phyloP scores from a whole-genome alignment of 2,888 invertebrate genomes.

The Rhagium mordax region DNA sequence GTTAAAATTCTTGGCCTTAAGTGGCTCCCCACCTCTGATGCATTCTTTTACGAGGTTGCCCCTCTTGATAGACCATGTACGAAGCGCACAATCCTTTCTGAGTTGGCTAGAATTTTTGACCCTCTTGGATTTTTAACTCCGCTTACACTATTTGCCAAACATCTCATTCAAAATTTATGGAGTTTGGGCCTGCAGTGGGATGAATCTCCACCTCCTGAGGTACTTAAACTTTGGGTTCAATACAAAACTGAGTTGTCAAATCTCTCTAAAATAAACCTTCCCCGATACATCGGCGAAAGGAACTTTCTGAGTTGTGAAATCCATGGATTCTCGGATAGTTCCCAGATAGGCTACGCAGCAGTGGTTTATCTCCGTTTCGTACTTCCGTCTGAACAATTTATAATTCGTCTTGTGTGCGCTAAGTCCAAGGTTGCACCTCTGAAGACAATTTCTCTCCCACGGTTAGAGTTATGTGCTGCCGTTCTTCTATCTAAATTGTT shows the following conservation, averaged over 20 bases:
- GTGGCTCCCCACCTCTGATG: conserved; percentile 10
- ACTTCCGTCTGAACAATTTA: no score
- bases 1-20: conserved; percentile 14
- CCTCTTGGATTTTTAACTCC: conserved; percentile 10
- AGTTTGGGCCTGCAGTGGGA: conserved; percentile 16
- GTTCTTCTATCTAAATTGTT: conserved; percentile 36
- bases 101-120: conserved; percentile 12
- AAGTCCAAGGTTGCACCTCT: conserved; percentile 41
- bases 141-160: conserved; percentile 2
- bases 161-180: conserved; percentile 20
- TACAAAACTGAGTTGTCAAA: not conserved
- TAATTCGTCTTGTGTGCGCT: not conserved
- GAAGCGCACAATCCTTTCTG: conserved; percentile 20
- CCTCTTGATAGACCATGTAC: not conserved
- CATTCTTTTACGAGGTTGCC: not conserved
- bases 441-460: conserved; percentile 41
- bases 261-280: no score
- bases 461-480: conserved; percentile 45
- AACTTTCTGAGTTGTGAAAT: no score
- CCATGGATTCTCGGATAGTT: no score
- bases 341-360: no score
- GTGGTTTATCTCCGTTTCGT: no score
- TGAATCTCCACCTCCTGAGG: not conserved
- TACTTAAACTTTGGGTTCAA: not conserved
- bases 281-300: no score